These are phyloP conservation scores for Turnix velox DNA, from an alignment of 2,113 vertebrate species.

Conservation along the genomic window DNA sequence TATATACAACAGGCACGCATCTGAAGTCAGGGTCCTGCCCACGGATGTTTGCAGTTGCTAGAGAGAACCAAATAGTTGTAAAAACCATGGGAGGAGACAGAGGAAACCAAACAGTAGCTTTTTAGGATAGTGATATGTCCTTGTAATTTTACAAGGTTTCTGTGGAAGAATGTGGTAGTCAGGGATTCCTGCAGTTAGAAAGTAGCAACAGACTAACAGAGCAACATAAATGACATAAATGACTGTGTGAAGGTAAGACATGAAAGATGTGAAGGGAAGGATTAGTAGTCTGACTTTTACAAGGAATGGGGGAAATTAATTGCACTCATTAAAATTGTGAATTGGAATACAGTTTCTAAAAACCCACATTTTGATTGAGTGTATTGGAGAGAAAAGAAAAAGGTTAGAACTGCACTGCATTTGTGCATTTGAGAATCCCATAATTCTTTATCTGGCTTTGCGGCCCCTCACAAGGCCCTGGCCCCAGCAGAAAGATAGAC, in stretches of 20 bases:
- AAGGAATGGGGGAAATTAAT: neutral
- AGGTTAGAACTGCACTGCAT: neutral
- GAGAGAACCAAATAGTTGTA: neutral
- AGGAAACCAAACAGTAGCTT: neutral
- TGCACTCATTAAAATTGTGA: neutral
- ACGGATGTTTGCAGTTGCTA: neutral
- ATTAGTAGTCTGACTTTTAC: neutral
- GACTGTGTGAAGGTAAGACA: neutral
- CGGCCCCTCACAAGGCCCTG: fast-evolving
- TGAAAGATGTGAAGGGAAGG: neutral
- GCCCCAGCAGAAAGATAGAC: neutral
- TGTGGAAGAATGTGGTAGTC: neutral
- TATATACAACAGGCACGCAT: neutral
- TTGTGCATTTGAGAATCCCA: neutral
- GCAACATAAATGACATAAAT: neutral
- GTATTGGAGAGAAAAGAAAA: neutral
- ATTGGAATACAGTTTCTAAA: neutral
- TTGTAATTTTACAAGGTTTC: neutral
- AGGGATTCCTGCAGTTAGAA: neutral
- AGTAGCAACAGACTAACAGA: neutral
- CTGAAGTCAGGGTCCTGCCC: neutral
- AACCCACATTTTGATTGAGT: neutral
- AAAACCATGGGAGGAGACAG: neutral
- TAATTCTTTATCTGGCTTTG: no score
- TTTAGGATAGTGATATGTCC: neutral